Percentiles rank a stretch among this genome's conserved stretches.
Evolutionary conservation across 2,113 vertebrate genomes (phyloP).

Genomic region (Thomomys bottae): DNA sequence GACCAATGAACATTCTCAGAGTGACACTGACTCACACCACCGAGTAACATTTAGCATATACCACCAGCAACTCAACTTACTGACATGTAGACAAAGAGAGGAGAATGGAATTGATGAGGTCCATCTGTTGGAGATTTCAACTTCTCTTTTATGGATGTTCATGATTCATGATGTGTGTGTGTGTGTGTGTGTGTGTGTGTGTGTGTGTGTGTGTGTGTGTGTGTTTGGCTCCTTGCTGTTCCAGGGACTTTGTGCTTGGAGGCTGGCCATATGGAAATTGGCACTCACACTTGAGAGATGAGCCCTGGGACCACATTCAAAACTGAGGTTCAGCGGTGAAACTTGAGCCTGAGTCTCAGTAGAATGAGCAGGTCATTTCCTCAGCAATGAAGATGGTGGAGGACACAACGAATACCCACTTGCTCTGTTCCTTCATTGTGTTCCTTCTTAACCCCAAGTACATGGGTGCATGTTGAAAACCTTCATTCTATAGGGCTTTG

Average conservation of each 20-base stretch:
- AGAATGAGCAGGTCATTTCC: no score
- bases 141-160: fast-evolving
- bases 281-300: not conserved
- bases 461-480: not conserved
- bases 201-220: no score
- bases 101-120: no score
- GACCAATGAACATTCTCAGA: not conserved
- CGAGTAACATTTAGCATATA: not conserved
- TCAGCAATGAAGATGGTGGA: not conserved
- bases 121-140: fast-evolving
- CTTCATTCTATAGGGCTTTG: not conserved
- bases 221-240: not conserved
- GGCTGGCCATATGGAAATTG: not conserved
- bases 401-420: not conserved
- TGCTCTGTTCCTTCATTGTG: not conserved
- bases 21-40: not conserved
- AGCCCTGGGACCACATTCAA: not conserved
- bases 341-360: no score
- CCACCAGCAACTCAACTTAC: fast-evolving
- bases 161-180: fast-evolving
- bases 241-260: fast-evolving
- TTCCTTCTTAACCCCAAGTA: not conserved
- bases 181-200: fast-evolving
- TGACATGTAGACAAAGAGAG: not conserved
- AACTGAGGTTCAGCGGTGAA: not conserved